Base-by-base conservation (phyloP, 2,888 invertebrate species). In the Laothoe populi region DNA sequence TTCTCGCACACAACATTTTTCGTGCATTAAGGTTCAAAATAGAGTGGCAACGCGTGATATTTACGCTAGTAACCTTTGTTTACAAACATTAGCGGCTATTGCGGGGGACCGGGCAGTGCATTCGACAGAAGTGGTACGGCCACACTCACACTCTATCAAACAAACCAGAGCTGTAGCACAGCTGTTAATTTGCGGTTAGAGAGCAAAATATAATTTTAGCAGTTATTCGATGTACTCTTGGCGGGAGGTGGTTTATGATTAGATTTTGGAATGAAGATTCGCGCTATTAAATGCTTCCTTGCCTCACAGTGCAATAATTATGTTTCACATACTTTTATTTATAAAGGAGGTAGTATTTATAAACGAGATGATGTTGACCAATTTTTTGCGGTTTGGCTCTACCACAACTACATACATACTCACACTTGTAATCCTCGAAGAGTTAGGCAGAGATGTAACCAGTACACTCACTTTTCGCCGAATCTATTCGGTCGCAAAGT, bases 111-210 rank as follows among this genome's bases (percentile, higher is more conserved):
- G 26, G 26, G 26, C 4, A 26, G 26, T 3, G 60, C 59, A 64
- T 66, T 66, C 66, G 58, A 70, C 44, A 48, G 60, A 48, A 64
- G 63, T 60, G 68, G 61, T 60, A 61, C 64, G 68, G 64, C 66
- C 46, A 64, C 62, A 65, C 64, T 70, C 75, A 73, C 74, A 67
- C 61, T 53, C 63, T 69, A 71, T 67, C 68, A 69, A 64, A 65
- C 63, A 23, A 1, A 5, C 24, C 48, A 48, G 24, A 26, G 26
- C n/a, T 7, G 48, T 5, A 24, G 7, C 5, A 7, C 1, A 26
- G 21, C 23, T 24, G 1, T 8, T 1, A 2, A 10, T 13, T 23
- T 23, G 11, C 13, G 23, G 13, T 46, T 24, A 11, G 3, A 38
- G 13, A 38, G 13, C 11, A 3, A 38, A 38, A 13, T 38, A 38